Percentiles rank a stretch among this genome's conserved stretches.
These are phyloP conservation scores for Ochotona princeps DNA, from an alignment of 2,113 vertebrate species.

Conservation along the genomic window DNA sequence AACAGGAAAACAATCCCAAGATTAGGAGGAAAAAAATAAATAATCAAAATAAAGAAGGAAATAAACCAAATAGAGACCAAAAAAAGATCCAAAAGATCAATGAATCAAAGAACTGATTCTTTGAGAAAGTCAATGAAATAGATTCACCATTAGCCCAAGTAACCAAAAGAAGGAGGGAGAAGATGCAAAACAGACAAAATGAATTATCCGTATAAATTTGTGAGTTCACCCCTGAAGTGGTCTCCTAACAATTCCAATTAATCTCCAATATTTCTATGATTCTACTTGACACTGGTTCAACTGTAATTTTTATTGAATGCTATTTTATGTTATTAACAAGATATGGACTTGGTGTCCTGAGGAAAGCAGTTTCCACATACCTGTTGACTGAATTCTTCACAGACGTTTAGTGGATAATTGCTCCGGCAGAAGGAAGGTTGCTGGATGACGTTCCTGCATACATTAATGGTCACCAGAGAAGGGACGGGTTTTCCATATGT, in stretches of 20 bases:
- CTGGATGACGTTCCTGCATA: constrained; percentile 69
- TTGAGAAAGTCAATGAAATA: no score
- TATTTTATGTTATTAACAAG: background rate
- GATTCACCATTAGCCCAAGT: no score
- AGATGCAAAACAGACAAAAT: background rate
- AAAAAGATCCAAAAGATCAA: no score
- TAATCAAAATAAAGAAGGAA: no score
- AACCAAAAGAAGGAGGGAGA: no score
- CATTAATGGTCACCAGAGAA: constrained; percentile 74
- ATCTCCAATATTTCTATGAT: background rate
- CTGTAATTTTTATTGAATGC: background rate
- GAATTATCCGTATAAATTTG: background rate
- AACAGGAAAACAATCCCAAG: no score
- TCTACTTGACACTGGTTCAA: background rate
- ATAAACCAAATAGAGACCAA: no score
- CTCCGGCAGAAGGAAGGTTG: background rate
- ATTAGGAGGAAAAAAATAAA: no score
- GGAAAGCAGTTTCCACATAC: constrained; percentile 58
- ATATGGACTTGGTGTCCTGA: background rate
- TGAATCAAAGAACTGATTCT: no score
- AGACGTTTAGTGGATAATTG: constrained; percentile 65
- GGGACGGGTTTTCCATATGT: constrained; percentile 86
- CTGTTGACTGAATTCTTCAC: constrained; percentile 83
- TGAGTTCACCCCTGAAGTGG: background rate
- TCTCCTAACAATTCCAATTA: background rate